Conservation (phyloP, 2,113 vertebrate genomes). For the Leptobrachium ailaonicum region DNA sequence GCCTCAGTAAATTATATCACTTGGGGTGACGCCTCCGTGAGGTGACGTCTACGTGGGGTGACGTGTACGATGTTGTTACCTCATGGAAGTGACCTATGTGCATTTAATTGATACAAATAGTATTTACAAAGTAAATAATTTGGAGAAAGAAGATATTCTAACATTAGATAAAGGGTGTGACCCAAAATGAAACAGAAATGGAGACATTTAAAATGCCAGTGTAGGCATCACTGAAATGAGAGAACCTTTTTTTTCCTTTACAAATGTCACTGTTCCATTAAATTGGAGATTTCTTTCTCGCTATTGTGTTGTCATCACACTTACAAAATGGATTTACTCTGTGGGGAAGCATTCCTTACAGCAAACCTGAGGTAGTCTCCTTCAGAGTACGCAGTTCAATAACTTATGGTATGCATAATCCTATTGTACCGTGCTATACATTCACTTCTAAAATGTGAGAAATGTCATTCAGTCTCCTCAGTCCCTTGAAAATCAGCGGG, state of each 20-base stretch:
- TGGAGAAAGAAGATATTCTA: neutral
- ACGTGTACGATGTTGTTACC: no score
- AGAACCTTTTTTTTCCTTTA: neutral
- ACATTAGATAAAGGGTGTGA: neutral
- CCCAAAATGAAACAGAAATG: no score
- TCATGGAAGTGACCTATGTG: no score
- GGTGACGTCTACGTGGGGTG: no score
- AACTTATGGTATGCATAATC: slow-evolving; percentile 1
- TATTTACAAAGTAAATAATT: neutral
- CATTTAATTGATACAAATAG: no score
- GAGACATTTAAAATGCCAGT: no score
- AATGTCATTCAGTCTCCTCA: neutral
- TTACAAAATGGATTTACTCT: neutral
- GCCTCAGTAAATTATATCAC: no score
- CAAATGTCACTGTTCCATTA: neutral
- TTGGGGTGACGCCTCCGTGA: no score
- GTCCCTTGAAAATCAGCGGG: neutral
- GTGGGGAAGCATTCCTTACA: neutral
- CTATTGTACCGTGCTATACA: neutral
- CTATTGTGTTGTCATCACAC: neutral
- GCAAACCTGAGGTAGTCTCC: neutral
- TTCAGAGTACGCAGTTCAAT: neutral
- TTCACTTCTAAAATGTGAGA: neutral
- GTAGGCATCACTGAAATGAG: neutral
- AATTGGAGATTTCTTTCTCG: neutral